Base-by-base conservation (phyloP, 2,797 vertebrate genomes). In the Cirrhinus molitorella region DNA sequence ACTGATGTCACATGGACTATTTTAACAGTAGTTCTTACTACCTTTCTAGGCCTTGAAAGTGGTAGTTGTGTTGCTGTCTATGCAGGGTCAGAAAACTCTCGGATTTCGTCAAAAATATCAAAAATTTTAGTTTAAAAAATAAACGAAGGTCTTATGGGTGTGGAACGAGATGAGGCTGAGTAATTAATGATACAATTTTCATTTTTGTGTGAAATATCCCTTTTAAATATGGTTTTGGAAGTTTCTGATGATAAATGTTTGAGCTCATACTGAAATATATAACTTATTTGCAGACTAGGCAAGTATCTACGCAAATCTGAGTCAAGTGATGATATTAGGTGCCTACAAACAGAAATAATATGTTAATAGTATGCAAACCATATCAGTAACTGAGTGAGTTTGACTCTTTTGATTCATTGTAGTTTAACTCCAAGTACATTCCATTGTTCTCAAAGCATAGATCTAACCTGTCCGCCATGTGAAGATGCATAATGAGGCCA, bases 401-500 rank as follows among this genome's bases (percentile, higher is more conserved):
- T 45, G 43, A 71, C 17, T 4, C n/a, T 23, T 70, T 70, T 70
- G 67, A n/a, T 21, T 14, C 5, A 40, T 34, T n/a, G 25, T 3
- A 55, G 49, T 79, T 55, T 45, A 71, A 72, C 25, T n/a, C 8
- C 45, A 65, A 4, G 16, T n/a, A 49, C 34, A 79, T 75, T 40
- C 70, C 72, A 37, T 75, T 85, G 59, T 75, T 80, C 71, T 40
- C 13, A 37, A 71, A 74, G 21, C 53, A 17, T 49, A 67, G 70
- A 37, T 70, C 73, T 21, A 31, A 70, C 65, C 45, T 72, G 40
- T 81, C 45, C 45, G 5, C 12, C 79, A 10, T 68, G 63, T 61
- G 28, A 83, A 23, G 53, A 49, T 16, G 67, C 37, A 82, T 55
- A 78, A 55, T 73, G 74, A 85, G 73, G 59, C 67, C 7, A 63